Conservation (phyloP, 2,797 vertebrate genomes). For the Pampus argenteus region DNA sequence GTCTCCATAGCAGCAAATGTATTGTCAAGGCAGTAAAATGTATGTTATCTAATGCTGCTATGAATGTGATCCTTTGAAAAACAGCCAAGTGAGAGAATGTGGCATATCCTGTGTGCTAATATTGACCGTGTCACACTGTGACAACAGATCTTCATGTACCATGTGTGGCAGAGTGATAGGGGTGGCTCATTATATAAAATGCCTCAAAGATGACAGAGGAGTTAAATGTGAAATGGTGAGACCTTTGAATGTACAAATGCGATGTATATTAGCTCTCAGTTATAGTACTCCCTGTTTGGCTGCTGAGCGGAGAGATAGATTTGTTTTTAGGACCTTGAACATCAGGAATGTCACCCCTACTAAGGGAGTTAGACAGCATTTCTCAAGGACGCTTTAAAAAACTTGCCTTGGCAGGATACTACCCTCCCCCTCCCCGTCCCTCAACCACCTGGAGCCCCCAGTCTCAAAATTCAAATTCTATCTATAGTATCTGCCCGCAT, state of each 20-base stretch:
- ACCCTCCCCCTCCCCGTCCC: not conserved
- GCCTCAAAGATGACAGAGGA: slow-evolving; percentile 18
- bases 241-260: slow-evolving; percentile 33
- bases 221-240: slow-evolving; percentile 30
- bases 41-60: slow-evolving; percentile 45
- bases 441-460: slow-evolving; percentile 52
- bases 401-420: slow-evolving; percentile 55
- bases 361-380: slow-evolving; percentile 51
- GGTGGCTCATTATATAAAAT: slow-evolving; percentile 54
- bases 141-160: slow-evolving; percentile 33
- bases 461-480: slow-evolving; percentile 51
- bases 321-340: slow-evolving; percentile 70
- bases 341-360: slow-evolving; percentile 53
- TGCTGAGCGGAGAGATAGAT: slow-evolving; percentile 33
- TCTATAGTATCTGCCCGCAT: slow-evolving; percentile 34
- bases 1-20: slow-evolving; percentile 24
- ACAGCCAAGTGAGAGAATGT: slow-evolving; percentile 51
- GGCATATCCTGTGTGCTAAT: slow-evolving; percentile 57
- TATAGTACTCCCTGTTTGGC: slow-evolving; percentile 19
- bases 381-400: slow-evolving; percentile 70
- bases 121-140: slow-evolving; percentile 53
- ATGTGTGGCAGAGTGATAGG: slow-evolving; percentile 32
- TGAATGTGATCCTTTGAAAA: slow-evolving; percentile 37
- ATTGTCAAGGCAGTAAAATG: slow-evolving; percentile 36
- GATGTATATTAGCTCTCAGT: slow-evolving; percentile 40